phyloP scores from a whole-genome alignment of 2,888 invertebrate species.

The Calephelis perditalis region DNA sequence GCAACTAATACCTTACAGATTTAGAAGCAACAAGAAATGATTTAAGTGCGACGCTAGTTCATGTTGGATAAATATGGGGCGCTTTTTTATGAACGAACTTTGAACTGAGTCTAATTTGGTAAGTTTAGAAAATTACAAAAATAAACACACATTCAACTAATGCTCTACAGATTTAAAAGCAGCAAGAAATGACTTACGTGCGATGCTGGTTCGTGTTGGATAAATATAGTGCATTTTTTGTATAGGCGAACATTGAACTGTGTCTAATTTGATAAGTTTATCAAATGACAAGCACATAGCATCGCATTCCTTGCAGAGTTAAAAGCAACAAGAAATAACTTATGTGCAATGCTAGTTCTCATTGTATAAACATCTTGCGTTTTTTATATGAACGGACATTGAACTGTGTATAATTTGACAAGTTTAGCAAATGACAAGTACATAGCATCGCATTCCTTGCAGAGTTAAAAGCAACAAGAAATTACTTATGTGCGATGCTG shows the following conservation, averaged over 20 bases:
- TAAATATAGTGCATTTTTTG: neutral
- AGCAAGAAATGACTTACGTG: constrained; percentile 29
- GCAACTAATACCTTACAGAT: constrained; percentile 53
- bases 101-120: constrained; percentile 24
- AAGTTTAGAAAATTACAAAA: neutral
- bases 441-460: constrained; percentile 53
- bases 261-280: constrained; percentile 23
- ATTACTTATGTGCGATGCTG: neutral
- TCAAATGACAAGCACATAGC: constrained; percentile 38
- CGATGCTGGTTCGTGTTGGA: neutral
- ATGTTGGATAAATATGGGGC: neutral
- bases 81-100: neutral
- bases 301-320: constrained; percentile 53
- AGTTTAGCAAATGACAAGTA: constrained; percentile 26
- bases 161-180: constrained; percentile 55
- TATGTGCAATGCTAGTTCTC: neutral
- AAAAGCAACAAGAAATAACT: constrained; percentile 40
- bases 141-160: constrained; percentile 46
- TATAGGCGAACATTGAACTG: neutral
- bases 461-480: constrained; percentile 48
- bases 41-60: neutral
- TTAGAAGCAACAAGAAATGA: constrained; percentile 42
- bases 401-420: constrained; percentile 23
- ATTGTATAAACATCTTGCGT: neutral
- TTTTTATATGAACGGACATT: neutral